Evolutionary conservation across 2,797 vertebrate genomes (phyloP), one percentile per base, ranked within the genome.

Genomic region (Platyrinchus mystaceus): DNA sequence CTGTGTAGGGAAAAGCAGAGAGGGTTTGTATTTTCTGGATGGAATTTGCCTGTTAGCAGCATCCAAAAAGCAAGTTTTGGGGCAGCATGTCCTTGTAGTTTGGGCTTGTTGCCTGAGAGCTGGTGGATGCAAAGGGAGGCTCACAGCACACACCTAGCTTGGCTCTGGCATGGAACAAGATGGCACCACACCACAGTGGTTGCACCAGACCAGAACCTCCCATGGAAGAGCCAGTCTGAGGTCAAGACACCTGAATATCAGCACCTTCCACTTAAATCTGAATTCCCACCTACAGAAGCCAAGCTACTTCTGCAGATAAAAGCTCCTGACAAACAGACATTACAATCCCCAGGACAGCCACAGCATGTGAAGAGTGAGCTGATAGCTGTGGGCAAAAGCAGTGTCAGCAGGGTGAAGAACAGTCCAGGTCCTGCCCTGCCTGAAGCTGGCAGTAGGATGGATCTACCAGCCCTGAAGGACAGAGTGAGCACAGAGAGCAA

Each of bases 1-100:
- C 99, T 99, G 98, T 56, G 22, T 11, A 58, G 79, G 66, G 64
- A 96, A 94, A 69, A 64, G 22, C 34, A 93, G 24, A 94, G 46
- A 49, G 34, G 3, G 10, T 56, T 66, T 93, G n/a, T 43, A 67
- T 64, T 73, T 86, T 81, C 59, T 59, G 21, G n/a, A 28, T 30
- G 37, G 26, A 28, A 28, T 4, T 11, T 41, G 63, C 49, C 28
- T 69, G 23, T 53, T 43, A 78, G 41, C 46, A 78, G 56, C 27
- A 87, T 21, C 50, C 1, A 0, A 79, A 87, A 26, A 74, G 23
- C 15, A 12, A 16, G 16, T 10, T 83, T 84, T 73, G 74, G 70
- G 30, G 50, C 39, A 89, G 34, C n/a, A 32, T 0, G 3, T 70
- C 34, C 60, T 55, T 66, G 26, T 1, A 59, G 58, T 6, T 19